Base-by-base conservation (phyloP, 2,797 vertebrate genomes). In the Eulemur rubriventer region DNA sequence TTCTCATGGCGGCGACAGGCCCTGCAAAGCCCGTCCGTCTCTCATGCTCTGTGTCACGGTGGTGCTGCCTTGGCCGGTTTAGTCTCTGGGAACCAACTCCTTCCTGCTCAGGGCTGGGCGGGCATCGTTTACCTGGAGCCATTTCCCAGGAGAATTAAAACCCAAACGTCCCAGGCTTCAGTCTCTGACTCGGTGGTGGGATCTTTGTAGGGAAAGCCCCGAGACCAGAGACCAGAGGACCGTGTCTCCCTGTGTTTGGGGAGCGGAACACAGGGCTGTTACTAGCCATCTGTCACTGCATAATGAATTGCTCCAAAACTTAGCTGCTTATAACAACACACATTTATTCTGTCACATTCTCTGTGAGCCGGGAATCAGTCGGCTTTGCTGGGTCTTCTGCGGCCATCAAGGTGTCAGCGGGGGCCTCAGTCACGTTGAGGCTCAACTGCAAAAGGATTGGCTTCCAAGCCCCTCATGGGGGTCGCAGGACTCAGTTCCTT, bases 221-320 rank as follows among this genome's bases (percentile, higher is more conserved):
- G 35, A 24, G 43, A 46, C 10, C 16, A 30, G 35, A 82, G 41
- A 24, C 33, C 18, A 61, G 52, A 50, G 52, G 33, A n/a, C 10
- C 59, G 1, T 10, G 5, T 4, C 11, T 0, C 11, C 24, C 69
- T 0, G 0, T 6, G 52, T 28, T 33, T 22, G 16, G 2, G 9
- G 65, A 30, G 26, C 0, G 17, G 26, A 4, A 35, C 12, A 30
- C 17, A 3, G 13, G 38, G 38, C 12, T 26, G 73, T 17, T 17
- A 10, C 22, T 11, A 3, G 18, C 55, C n/a, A 52, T 38, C 11
- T 6, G 7, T 12, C 3, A 1, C 73, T 26, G 55, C 55, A 7
- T 57, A 26, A 57, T 16, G 6, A 52, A 52, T 52, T 52, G 50
- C 50, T 52, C 50, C 50, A 7, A 52, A 52, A 52, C 50, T 52